phyloP scores from a whole-genome alignment of 2,888 invertebrate genomes.

The Folsomia candida region DNA sequence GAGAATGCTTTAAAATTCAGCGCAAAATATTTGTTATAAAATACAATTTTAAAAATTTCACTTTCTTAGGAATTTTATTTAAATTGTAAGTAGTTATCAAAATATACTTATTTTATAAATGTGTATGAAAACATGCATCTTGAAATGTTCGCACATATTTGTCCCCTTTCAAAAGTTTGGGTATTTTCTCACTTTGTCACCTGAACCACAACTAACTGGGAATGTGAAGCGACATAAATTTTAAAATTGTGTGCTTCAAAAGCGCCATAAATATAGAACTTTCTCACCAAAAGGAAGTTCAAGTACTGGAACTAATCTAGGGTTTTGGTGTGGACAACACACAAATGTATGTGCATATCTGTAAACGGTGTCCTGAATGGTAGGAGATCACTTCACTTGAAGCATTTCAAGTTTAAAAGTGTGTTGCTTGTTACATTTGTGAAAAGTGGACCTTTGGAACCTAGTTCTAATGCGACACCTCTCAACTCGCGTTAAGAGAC shows the following conservation, averaged over 20 bases:
- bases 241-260: not conserved
- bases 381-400: no score
- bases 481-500: not conserved
- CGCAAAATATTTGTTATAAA: not conserved
- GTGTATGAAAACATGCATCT: no score
- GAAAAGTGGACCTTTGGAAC: not conserved
- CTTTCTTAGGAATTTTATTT: no score
- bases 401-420: no score
- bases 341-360: no score
- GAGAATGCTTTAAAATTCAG: not conserved
- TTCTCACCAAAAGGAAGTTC: not conserved
- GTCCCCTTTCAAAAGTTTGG: no score
- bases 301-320: not conserved
- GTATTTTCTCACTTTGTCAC: not conserved
- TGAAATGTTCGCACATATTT: no score
- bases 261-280: not conserved
- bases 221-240: not conserved
- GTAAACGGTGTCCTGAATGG: no score
- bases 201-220: not conserved
- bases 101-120: no score
- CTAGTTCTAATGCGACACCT: not conserved
- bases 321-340: not conserved
- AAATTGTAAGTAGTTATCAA: no score
- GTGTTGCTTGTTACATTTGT: not conserved
- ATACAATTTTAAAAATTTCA: not conserved